Base-by-base conservation (phyloP, 2,113 vertebrate species). In the Bubo scandiacus region DNA sequence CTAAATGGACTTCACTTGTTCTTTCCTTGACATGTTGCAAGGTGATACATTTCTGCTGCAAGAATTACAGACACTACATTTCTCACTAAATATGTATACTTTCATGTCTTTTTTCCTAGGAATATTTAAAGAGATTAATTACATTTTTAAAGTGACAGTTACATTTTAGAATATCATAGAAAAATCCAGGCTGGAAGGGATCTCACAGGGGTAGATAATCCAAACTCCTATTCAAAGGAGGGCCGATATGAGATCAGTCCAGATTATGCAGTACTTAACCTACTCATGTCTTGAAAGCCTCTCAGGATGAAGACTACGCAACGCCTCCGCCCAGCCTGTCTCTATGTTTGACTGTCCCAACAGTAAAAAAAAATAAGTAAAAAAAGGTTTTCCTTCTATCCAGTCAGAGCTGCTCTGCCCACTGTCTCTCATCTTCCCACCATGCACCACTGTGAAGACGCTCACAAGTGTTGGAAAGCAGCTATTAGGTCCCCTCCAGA, bases 401-500 rank as follows among this genome's bases (percentile, higher is more conserved):
- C 25, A n/a, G n/a, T 57, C 23, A 47, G 54, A 86, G 54, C 26
- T 0, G 3, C 30, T 25, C 29, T 90, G 36, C 40, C 43, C 49
- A 40, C 4, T 8, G 30, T 47, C 13, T 77, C 29, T 82, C 65
- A 55, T 40, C 49, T 74, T 83, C 57, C 36, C 38, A n/a, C 40
- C 7, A 12, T 1, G 27, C 26, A 21, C 18, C 32, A 0, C 27
- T 29, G 8, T 51, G 54, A 27, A 5, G 29, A 68, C 21, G 40
- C n/a, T 29, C 52, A 29, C 3, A 23, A 26, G 38, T 1, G 0
- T 2, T 45, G 65, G 11, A 45, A 72, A 29, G 57, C 10, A 78
- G 51, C 36, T 61, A 2, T 19, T 21, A 55, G n/a, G 36, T 34
- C 6, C 11, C 11, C 17, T 15, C 18, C n/a, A 65, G 43, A 77